Percentiles rank a stretch among this genome's conserved stretches.
phyloP scores from a whole-genome alignment of 2,888 invertebrate genomes.

The Acrobeloides nanus region DNA sequence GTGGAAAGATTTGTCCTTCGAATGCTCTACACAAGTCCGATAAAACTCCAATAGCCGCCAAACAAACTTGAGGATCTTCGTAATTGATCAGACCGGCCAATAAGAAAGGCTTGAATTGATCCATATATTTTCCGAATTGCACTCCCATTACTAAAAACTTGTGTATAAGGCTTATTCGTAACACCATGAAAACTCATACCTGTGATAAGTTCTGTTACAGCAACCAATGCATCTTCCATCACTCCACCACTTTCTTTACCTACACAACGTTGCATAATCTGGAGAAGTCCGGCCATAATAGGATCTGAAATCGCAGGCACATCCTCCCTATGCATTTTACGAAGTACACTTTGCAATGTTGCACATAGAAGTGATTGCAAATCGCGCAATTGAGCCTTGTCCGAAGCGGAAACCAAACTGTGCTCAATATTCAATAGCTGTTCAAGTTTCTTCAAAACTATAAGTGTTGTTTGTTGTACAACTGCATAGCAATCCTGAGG shows the following conservation, averaged over 20 bases:
- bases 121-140: slow-evolving; percentile 91
- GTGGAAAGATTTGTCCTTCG: slow-evolving; percentile 77
- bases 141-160: no score
- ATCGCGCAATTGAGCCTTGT: slow-evolving; percentile 64
- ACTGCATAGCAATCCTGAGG: slow-evolving; percentile 83
- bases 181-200: no score
- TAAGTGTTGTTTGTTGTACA: slow-evolving; percentile 91
- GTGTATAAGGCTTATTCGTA: no score
- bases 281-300: slow-evolving; percentile 88
- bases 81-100: slow-evolving; percentile 84
- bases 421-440: slow-evolving; percentile 85
- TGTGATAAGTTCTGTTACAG: slow-evolving; percentile 75
- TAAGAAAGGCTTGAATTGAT: slow-evolving; percentile 85
- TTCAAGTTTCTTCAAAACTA: slow-evolving; percentile 84
- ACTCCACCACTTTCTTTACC: slow-evolving; percentile 60
- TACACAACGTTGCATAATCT: slow-evolving; percentile 63
- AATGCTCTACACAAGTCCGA: slow-evolving; percentile 93
- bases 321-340: slow-evolving; percentile 86
- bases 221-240: slow-evolving; percentile 96
- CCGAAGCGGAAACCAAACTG: slow-evolving; percentile 16
- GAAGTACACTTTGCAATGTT: slow-evolving; percentile 81
- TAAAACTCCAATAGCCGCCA: slow-evolving; percentile 88
- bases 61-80: slow-evolving; percentile 70
- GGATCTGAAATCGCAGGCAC: slow-evolving; percentile 92
- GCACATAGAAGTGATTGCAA: slow-evolving; percentile 90